These are phyloP conservation scores for Alsophila aescularia DNA, from an alignment of 2,888 invertebrate species.

Conservation along the genomic window DNA sequence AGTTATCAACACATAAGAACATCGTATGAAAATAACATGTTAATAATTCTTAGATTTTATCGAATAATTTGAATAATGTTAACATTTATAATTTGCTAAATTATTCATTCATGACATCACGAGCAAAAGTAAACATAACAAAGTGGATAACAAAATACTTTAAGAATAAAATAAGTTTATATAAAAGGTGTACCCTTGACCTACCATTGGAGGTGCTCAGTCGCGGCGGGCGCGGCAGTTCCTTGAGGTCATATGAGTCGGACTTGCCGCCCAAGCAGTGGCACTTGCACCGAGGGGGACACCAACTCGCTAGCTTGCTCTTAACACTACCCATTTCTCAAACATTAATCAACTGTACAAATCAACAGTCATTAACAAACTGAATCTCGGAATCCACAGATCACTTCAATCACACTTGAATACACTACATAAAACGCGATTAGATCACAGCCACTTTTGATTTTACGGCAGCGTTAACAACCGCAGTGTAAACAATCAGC, in stretches of 20 bases:
- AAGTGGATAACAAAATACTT: too few relatives aligned
- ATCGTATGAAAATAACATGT: too few relatives aligned
- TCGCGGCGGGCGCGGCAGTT: constrained; percentile 69
- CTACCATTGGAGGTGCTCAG: constrained; percentile 64
- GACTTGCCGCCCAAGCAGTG: constrained; percentile 54
- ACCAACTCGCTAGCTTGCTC: constrained; percentile 61
- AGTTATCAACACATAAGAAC: too few relatives aligned
- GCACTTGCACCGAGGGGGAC: constrained; percentile 53
- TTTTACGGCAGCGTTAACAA: constrained; percentile 42
- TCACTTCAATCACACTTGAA: constrained; percentile 50
- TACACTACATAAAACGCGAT: constrained; percentile 47
- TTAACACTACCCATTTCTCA: constrained; percentile 68
- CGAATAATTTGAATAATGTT: constrained; percentile 8
- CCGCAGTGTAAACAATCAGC: constrained; percentile 65
- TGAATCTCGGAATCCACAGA: constrained; percentile 28
- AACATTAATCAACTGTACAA: constrained; percentile 29
- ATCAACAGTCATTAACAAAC: constrained; percentile 38
- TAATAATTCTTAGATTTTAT: background rate
- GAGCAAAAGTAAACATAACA: constrained; percentile 16
- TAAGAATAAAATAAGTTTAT: too few relatives aligned
- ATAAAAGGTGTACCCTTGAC: constrained; percentile 46
- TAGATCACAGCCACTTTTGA: constrained; percentile 60
- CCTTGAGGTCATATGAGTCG: constrained; percentile 69
- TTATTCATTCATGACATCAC: constrained; percentile 44
- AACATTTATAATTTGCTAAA: constrained; percentile 1